Evolutionary conservation across 2,888 invertebrate species (phyloP), one percentile per base, ranked within the genome.

Genomic region (Globia sparganii): DNA sequence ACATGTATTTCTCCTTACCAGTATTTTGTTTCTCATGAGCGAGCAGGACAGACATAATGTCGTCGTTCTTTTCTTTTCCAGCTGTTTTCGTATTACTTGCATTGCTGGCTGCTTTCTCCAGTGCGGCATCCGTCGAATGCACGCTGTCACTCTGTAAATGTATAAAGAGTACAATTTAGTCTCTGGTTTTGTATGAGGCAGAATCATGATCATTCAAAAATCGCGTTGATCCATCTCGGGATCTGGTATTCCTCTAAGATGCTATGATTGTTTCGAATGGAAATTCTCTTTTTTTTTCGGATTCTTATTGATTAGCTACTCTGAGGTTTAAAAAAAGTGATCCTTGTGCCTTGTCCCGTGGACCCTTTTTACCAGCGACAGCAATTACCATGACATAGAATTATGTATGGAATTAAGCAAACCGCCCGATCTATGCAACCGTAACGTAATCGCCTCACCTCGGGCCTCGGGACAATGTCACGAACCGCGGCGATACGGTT

Each of bases 31-130:
- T 99, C 93, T 99, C 99, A 91, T 99, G 98, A 64, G 98, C 98
- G 81, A 99, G 96, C 59, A 99, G 96, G 9, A 99, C 98, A 34
- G 99, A 98, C 99, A 99, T 99, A 86, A 99, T 99, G 91, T 99
- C 99, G 92, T 99, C 99, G 83, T 97, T 97, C 92, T 98, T 98
- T 86, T 98, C 97, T 89, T 97, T 97, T 49, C 94, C 95, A 4
- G 89, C 80, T 4, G 90, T 88, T 86, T 95, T 96, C 4, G 93
- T 86, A 88, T 93, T 93, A 89, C 95, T 93, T 82, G 97, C 94
- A 89, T 94, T 94, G 91, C 96, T 91, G 9, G 97, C 97, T 0
- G 97, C 97, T 89, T 97, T 97, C 87, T 97, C 97, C 31, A 97
- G 93, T 34, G 97, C 97, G 15, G 96, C 95, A 87, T 97, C 97